Evolutionary conservation across 2,888 invertebrate species (phyloP), one percentile per base, ranked within the genome.

Genomic region (Heliconius cydno): DNA sequence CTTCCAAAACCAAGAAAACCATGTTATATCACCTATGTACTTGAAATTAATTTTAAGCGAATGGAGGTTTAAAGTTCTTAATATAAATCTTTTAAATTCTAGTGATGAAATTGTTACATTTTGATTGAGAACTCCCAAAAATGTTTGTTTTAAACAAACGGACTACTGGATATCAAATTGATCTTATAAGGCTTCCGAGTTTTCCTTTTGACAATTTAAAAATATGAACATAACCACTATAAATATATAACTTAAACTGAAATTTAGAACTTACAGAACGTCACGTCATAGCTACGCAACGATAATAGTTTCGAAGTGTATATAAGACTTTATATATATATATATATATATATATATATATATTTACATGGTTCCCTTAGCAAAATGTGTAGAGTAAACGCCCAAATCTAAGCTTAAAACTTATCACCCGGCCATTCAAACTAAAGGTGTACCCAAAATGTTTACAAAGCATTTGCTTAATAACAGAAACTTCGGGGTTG

Each of bases 381-480:
- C 75, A 78, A 78, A 81, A 81, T 77, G 77, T 82, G 77, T 75
- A 79, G 70, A 77, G 79, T 82, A 81, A 80, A 82, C 79, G 81
- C 79, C 79, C 83, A 84, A 84, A 85, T 91, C 91, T 90, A 90
- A 88, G 92, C 92, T 90, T 90, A 81, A 90, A 92, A 90, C 91
- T 87, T 88, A 89, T 88, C 90, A 89, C 91, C 90, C 91, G 81
- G 83, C 92, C 92, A 92, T 93, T 87, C 87, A 88, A 92, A 91
- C 92, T 91, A 92, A 92, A 94, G 94, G 94, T 93, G 90, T 85
- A 91, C 93, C 92, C 92, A 88, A 91, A 94, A 94, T 94, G 94
- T 95, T 95, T 95, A 94, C 94, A 89, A 93, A 94, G 94, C 94
- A 95, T 95, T 95, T 94, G 94, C 93, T 94, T 95, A 94, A 94